A percentile compares a stretch with the other conserved stretches of the same genome.
Evolutionary conservation across 2,113 vertebrate species (phyloP).

Genomic region (Oncorhynchus kisutch): DNA sequence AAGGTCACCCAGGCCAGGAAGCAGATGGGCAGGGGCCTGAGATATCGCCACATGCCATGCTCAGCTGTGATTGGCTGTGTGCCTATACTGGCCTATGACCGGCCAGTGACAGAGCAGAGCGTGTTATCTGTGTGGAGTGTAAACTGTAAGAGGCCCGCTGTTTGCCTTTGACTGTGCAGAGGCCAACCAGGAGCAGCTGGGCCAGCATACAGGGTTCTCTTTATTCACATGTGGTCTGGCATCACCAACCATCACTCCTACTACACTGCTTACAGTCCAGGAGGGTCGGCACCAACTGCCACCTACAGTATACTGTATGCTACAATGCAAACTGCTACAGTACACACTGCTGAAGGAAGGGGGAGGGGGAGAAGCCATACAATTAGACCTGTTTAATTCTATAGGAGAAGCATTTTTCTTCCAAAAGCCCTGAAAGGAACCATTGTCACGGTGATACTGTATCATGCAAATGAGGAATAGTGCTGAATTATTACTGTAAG

Average conservation of each 20-base stretch:
- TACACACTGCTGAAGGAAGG: conserved; percentile 31
- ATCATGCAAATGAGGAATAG: background rate
- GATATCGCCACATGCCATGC: conserved; percentile 31
- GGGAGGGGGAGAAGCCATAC: background rate
- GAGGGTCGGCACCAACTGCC: conserved; percentile 46
- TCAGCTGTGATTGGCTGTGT: conserved; percentile 34
- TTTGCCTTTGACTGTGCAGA: conserved; percentile 34
- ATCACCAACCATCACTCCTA: conserved; percentile 16
- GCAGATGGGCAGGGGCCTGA: conserved; percentile 58
- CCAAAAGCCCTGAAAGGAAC: conserved; percentile 26
- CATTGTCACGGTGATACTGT: background rate
- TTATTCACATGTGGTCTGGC: conserved; percentile 44
- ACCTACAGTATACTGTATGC: conserved; percentile 21
- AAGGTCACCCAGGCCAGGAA: conserved; percentile 53
- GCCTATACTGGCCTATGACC: conserved; percentile 21
- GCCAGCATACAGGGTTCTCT: conserved; percentile 39
- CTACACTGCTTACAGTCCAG: conserved; percentile 19
- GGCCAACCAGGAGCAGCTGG: conserved; percentile 52
- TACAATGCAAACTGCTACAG: conserved; percentile 8
- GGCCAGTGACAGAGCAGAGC: conserved; percentile 32
- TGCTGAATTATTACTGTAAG: conserved; percentile 3
- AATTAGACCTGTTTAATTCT: no score
- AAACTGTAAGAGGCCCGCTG: conserved; percentile 29
- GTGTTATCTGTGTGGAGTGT: conserved; percentile 38
- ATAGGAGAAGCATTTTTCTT: conserved; percentile 16